Percentiles rank a stretch among this genome's conserved stretches.
Conservation (phyloP, 2,797 vertebrate species). For the Galago senegalensis region DNA sequence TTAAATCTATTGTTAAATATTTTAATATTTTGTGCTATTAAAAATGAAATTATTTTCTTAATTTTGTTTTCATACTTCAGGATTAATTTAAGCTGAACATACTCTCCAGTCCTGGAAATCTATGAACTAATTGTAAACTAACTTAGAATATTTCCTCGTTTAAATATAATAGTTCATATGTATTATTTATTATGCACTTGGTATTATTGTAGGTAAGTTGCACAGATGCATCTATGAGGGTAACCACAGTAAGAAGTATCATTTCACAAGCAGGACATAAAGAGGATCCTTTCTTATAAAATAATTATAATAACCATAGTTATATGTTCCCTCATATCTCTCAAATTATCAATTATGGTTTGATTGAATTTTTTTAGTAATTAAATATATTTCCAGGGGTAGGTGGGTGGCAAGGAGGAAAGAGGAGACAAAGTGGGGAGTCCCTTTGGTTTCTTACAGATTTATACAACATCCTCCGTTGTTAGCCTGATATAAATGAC, state of each 20-base stretch:
- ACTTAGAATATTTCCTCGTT: background rate
- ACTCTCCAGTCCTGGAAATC: background rate
- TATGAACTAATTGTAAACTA: background rate
- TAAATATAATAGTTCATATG: background rate
- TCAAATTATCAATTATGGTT: background rate
- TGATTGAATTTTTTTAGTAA: background rate
- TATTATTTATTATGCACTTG: background rate
- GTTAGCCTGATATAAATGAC: background rate
- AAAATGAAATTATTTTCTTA: background rate
- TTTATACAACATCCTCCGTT: background rate
- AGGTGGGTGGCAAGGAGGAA: no score
- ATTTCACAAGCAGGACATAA: conserved; percentile 32
- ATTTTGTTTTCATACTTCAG: background rate
- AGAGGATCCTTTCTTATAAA: background rate
- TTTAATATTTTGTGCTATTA: background rate
- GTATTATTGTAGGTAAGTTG: background rate
- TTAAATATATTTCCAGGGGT: background rate
- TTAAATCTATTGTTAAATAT: background rate
- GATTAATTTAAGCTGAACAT: background rate
- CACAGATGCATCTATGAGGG: background rate
- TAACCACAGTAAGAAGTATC: background rate
- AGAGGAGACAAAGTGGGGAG: background rate
- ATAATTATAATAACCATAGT: background rate
- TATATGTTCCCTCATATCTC: background rate
- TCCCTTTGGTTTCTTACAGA: background rate